A percentile compares a stretch with the other conserved stretches of the same genome.
These are phyloP conservation scores for Macrostomum lignano DNA, from an alignment of 1,140 invertebrate species.

Conservation along the genomic window DNA sequence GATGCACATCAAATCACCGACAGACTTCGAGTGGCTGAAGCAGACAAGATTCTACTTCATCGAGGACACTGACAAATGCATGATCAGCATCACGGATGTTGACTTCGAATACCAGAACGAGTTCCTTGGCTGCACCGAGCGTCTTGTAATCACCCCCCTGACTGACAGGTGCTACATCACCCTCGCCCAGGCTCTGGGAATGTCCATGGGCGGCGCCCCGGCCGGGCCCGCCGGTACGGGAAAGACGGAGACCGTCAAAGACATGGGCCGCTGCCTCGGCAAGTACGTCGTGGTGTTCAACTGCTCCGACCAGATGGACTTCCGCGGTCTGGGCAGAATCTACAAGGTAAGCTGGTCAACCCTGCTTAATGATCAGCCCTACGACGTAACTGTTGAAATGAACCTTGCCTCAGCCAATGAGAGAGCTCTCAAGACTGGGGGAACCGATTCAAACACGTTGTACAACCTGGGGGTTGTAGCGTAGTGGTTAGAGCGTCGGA, in stretches of 20 bases:
- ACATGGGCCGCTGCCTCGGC: conserved; percentile 70
- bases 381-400: too few relatives aligned
- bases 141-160: conserved; percentile 63
- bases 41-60: conserved; percentile 74
- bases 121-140: conserved; percentile 63
- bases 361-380: too few relatives aligned
- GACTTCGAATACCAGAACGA: conserved; percentile 71
- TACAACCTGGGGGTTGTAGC: too few relatives aligned
- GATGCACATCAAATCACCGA: conserved; percentile 30
- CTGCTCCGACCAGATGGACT: conserved; percentile 83
- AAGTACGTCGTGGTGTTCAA: conserved; percentile 83
- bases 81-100: conserved; percentile 61
- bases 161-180: conserved; percentile 77
- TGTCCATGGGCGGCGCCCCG: conserved; percentile 67
- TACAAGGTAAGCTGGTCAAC: too few relatives aligned
- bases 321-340: conserved; percentile 32
- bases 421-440: too few relatives aligned
- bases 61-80: conserved; percentile 57
- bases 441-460: too few relatives aligned
- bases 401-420: too few relatives aligned
- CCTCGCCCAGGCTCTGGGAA: conserved; percentile 55
- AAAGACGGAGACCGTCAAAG: conserved; percentile 74
- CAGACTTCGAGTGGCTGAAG: conserved; percentile 72
- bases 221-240: conserved; percentile 66
- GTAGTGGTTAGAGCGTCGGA: too few relatives aligned